phyloP scores from a whole-genome alignment of 1,140 invertebrate genomes.

The Microvelia longipes region DNA sequence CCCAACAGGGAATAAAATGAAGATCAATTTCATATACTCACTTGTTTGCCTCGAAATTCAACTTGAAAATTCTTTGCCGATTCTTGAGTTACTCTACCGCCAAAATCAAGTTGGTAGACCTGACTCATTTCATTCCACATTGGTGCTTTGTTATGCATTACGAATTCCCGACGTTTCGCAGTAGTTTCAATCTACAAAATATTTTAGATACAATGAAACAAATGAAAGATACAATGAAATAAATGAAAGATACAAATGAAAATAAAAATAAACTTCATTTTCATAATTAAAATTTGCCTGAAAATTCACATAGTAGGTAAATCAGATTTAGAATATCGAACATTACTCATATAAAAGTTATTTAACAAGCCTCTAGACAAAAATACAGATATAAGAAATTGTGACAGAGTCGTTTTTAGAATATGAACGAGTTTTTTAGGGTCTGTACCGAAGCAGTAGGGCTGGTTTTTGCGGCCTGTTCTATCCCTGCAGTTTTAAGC shows the following conservation, averaged over 20 bases:
- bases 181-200: slow-evolving; percentile 19
- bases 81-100: slow-evolving; percentile 96
- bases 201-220: not conserved
- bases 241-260: not conserved
- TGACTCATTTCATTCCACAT: slow-evolving; percentile 99
- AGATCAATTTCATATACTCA: too few relatives aligned
- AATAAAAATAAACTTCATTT: slow-evolving; percentile 4
- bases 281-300: not conserved
- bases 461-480: too few relatives aligned
- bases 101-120: slow-evolving; percentile 98
- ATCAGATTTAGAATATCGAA: too few relatives aligned
- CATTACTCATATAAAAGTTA: too few relatives aligned
- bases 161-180: slow-evolving; percentile 50
- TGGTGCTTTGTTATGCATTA: slow-evolving; percentile 97
- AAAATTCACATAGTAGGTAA: too few relatives aligned
- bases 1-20: too few relatives aligned
- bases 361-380: too few relatives aligned
- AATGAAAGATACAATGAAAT: not conserved
- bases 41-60: slow-evolving; percentile 92
- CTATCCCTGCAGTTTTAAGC: too few relatives aligned
- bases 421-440: too few relatives aligned
- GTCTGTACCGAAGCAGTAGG: too few relatives aligned
- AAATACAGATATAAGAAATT: too few relatives aligned
- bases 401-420: too few relatives aligned
- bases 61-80: slow-evolving; percentile 99